These are phyloP conservation scores for Escarpia spicata DNA, from an alignment of 2,888 invertebrate species.

Conservation along the genomic window DNA sequence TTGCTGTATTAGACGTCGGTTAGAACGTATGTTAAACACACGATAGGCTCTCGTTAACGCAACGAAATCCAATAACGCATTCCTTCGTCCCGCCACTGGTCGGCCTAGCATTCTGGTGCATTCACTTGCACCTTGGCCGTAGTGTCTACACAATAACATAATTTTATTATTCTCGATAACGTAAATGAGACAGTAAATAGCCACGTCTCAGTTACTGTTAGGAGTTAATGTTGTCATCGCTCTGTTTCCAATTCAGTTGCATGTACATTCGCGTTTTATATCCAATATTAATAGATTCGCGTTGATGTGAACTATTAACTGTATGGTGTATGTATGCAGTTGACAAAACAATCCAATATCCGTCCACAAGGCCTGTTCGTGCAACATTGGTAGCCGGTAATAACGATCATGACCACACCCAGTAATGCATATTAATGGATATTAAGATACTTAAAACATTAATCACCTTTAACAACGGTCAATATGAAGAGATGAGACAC, in stretches of 20 bases:
- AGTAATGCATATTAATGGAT: no score
- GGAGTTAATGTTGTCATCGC: not conserved
- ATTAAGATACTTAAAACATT: no score
- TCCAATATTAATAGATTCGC: not conserved
- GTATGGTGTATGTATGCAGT: no score
- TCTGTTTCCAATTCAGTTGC: not conserved
- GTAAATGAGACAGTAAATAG: conserved; percentile 4
- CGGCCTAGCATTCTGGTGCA: not conserved
- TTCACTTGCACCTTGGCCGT: not conserved
- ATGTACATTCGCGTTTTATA: not conserved
- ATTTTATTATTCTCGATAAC: not conserved
- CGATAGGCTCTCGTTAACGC: not conserved
- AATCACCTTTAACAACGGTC: no score
- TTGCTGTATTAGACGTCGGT: not conserved
- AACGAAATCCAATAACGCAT: conserved; percentile 1
- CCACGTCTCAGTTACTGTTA: not conserved
- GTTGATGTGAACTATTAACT: not conserved
- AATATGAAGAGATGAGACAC: no score
- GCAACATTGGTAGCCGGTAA: no score
- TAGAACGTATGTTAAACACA: not conserved
- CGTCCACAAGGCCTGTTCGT: no score
- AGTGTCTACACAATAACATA: not conserved
- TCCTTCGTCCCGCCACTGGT: not conserved
- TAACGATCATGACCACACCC: no score
- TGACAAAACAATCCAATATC: no score